Conservation (phyloP, 2,888 invertebrate genomes). For the Julus scanicus region DNA sequence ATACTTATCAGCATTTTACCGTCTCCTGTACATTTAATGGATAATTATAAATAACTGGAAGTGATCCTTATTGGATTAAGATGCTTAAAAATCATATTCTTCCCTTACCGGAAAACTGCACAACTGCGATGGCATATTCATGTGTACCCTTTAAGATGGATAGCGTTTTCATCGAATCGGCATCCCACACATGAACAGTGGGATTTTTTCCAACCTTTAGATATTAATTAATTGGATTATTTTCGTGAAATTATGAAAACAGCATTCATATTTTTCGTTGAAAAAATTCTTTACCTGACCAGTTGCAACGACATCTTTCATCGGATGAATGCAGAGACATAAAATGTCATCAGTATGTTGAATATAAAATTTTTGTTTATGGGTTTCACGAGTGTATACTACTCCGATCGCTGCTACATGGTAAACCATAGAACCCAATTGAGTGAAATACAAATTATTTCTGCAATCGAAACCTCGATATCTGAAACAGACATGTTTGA, state of each 20-base stretch:
- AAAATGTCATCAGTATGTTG: conserved; percentile 68
- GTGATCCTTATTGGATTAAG: too few species aligned
- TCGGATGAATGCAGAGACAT: conserved; percentile 66
- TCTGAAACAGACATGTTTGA: conserved; percentile 62
- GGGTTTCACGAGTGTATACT: conserved; percentile 64
- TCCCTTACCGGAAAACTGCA: conserved; percentile 66
- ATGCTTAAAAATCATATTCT: too few species aligned
- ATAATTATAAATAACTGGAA: too few species aligned
- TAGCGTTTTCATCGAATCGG: conserved; percentile 65
- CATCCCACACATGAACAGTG: conserved; percentile 67
- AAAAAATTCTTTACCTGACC: conserved; percentile 65
- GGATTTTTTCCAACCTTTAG: conserved; percentile 65
- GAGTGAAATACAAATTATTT: conserved; percentile 67
- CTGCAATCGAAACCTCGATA: conserved; percentile 68
- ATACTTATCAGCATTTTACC: conserved; percentile 67
- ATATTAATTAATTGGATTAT: not conserved
- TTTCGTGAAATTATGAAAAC: not conserved
- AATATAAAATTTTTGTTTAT: conserved; percentile 66
- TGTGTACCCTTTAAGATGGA: conserved; percentile 63
- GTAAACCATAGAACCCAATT: conserved; percentile 66
- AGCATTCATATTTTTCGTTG: too few species aligned
- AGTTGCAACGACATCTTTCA: conserved; percentile 66
- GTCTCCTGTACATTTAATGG: conserved; percentile 62
- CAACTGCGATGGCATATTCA: conserved; percentile 65
- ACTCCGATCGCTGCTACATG: conserved; percentile 68